phyloP scores from a whole-genome alignment of 2,113 vertebrate genomes.

The Podarcis muralis region DNA sequence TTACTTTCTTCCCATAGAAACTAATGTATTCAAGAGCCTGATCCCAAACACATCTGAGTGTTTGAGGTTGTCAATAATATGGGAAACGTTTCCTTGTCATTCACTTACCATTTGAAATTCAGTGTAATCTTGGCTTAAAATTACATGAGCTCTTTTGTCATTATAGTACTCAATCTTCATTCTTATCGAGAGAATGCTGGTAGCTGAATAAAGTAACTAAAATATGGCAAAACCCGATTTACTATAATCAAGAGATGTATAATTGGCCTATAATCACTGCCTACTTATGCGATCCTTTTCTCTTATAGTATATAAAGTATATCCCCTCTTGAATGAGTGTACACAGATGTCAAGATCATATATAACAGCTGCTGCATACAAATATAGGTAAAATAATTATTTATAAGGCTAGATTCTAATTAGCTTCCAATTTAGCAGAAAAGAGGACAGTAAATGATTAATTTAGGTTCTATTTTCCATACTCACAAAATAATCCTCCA shows the following conservation, averaged over 20 bases:
- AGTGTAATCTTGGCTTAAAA: neutral
- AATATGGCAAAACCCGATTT: neutral
- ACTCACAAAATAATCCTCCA: neutral
- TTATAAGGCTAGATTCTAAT: neutral
- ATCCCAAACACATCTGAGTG: neutral
- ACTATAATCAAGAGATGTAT: neutral
- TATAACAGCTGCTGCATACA: neutral
- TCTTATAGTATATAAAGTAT: neutral
- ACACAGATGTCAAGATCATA: neutral
- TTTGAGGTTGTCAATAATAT: neutral
- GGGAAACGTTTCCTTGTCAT: neutral
- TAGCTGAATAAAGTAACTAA: neutral
- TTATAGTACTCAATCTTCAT: constrained; percentile 53
- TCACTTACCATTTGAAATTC: neutral
- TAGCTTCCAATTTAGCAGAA: neutral
- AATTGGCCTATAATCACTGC: constrained; percentile 17
- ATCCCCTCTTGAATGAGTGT: neutral
- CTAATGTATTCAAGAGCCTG: neutral
- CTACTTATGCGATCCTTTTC: neutral
- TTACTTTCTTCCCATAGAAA: neutral
- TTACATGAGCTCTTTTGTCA: constrained; percentile 42
- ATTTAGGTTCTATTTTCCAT: neutral
- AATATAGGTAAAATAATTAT: neutral
- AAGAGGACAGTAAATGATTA: neutral
- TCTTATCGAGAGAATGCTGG: constrained; percentile 55